Conservation (phyloP, 1,140 invertebrate species). For the Melitaea cinxia region DNA sequence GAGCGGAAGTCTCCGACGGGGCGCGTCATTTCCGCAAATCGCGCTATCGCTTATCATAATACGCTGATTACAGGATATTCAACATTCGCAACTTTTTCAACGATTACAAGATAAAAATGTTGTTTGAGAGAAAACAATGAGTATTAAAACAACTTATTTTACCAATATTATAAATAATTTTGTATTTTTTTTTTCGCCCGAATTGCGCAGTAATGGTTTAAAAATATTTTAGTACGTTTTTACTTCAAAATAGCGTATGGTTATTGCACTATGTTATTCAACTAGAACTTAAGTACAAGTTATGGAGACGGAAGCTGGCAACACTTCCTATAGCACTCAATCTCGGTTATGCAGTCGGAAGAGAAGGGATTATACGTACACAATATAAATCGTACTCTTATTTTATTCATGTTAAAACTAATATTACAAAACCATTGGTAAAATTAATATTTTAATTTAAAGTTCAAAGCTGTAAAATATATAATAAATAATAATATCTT, state of each 20-base stretch:
- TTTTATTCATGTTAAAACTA: background rate
- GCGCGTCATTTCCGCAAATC: constrained; percentile 34
- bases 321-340: constrained; percentile 23
- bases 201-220: no score
- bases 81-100: constrained; percentile 19
- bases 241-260: no score
- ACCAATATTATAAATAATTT: background rate
- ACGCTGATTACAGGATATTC: constrained; percentile 22
- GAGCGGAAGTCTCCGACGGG: constrained; percentile 44
- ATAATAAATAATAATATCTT: background rate
- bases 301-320: constrained; percentile 42
- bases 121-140: background rate
- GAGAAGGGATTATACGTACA: constrained; percentile 5
- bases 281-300: constrained; percentile 13
- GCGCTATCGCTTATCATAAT: constrained; percentile 26
- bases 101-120: constrained; percentile 3
- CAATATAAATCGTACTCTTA: background rate
- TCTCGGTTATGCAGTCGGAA: constrained; percentile 27
- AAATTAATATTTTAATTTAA: background rate
- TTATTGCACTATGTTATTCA: constrained; percentile 6
- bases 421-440: background rate
- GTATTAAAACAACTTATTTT: background rate
- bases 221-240: no score
- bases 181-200: background rate
- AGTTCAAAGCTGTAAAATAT: background rate